phyloP scores from a whole-genome alignment of 2,888 invertebrate species.

The Heteromurus nitidus region DNA sequence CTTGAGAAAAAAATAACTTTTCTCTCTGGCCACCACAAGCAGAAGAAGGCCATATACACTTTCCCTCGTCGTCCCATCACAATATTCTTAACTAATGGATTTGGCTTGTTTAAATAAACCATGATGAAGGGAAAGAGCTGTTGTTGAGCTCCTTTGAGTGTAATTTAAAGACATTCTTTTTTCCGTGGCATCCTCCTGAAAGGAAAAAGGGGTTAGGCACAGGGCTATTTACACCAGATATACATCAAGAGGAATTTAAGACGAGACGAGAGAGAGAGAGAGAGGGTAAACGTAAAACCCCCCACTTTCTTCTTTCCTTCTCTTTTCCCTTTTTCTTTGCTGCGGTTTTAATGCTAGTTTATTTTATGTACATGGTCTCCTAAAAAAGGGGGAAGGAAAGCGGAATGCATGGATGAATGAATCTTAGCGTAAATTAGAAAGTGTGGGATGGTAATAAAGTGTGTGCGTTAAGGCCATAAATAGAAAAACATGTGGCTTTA shows the following conservation, averaged over 20 bases:
- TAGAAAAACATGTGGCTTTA: constrained; percentile 3
- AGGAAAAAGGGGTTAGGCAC: not conserved
- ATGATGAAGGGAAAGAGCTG: constrained; percentile 44
- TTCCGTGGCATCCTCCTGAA: not conserved
- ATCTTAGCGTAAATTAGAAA: constrained; percentile 13
- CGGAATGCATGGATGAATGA: too few species aligned
- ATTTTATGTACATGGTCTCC: not conserved
- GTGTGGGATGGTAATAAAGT: constrained; percentile 1
- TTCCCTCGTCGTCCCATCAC: constrained; percentile 36
- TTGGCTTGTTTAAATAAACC: constrained; percentile 63
- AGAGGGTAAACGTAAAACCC: too few species aligned
- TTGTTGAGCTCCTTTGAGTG: constrained; percentile 56
- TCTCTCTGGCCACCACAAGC: constrained; percentile 23
- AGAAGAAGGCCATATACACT: constrained; percentile 20
- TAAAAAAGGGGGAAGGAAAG: too few species aligned
- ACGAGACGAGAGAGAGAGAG: not conserved
- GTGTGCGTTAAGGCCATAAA: constrained; percentile 1
- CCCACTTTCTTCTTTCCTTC: too few species aligned
- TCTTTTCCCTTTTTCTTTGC: not conserved
- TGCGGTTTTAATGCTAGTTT: constrained; percentile 8
- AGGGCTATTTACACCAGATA: not conserved
- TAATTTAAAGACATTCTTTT: constrained; percentile 53
- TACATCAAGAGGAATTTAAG: constrained; percentile 1
- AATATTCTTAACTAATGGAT: constrained; percentile 61
- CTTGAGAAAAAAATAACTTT: too few species aligned